Evolutionary conservation across 2,888 invertebrate genomes (phyloP).

Genomic region (Ophonus ardosiacus): DNA sequence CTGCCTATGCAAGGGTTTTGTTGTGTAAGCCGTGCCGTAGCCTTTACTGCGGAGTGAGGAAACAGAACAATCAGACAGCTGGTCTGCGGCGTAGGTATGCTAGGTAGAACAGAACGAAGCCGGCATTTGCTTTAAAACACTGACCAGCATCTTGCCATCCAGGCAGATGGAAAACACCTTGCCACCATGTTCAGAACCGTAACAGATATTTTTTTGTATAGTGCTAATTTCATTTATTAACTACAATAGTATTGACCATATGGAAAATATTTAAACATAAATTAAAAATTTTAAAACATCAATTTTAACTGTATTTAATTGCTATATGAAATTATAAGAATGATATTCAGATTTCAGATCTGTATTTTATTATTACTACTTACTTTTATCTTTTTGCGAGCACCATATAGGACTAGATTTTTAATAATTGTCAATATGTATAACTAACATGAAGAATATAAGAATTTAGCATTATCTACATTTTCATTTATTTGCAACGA

Average conservation of each 20-base stretch:
- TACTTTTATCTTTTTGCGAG: neutral
- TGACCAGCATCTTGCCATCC: neutral
- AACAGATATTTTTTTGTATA: constrained; percentile 16
- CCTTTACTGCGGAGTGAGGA: neutral
- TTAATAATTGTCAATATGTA: no score
- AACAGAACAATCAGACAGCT: constrained; percentile 30
- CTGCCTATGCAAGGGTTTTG: neutral
- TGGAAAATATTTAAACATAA: neutral
- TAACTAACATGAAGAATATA: no score
- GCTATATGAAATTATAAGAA: neutral
- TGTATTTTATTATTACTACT: neutral
- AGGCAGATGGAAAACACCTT: constrained; percentile 34
- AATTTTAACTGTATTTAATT: neutral
- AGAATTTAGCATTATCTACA: no score
- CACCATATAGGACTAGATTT: no score
- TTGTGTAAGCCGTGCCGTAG: neutral
- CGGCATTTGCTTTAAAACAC: neutral
- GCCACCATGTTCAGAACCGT: constrained; percentile 23
- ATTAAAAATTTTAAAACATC: neutral
- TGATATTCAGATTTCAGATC: neutral
- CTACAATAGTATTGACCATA: neutral
- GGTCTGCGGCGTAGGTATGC: neutral
- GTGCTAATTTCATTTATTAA: neutral
- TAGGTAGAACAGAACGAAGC: constrained; percentile 5
- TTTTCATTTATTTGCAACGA: no score